Evolutionary conservation across 2,113 vertebrate genomes (phyloP), one percentile per base, ranked within the genome.

Genomic region (Zosterops borbonicus): DNA sequence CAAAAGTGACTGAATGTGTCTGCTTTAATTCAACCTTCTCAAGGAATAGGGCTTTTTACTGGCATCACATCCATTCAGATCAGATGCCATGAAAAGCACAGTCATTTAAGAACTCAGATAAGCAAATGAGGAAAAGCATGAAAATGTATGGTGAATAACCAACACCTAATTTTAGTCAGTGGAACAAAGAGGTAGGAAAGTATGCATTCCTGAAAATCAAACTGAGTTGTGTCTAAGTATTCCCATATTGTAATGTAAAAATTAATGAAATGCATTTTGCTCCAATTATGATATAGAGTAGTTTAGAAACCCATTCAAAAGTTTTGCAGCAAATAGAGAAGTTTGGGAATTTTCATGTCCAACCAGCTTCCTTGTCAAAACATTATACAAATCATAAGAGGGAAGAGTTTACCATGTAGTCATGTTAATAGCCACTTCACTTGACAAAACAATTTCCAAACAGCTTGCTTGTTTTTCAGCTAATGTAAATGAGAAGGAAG

Each of bases 241-340:
- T 65, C 9, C 67, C 29, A 64, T 63, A 37, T n/a, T 63, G 9
- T 78, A 77, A 83, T 16, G 14, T 13, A 82, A 94, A 84, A 96
- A 52, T 47, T 53, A 76, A 47, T 69, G 4, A 82, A 94, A 88
- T 29, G 22, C 2, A 3, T 94, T 62, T 71, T 21, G 9, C 55
- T 81, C 70, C 10, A 18, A 11, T 90, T 75, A 74, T 33, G 39
- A 33, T 17, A 59, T 6, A 35, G 4, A 29, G 18, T 64, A 53
- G 92, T 90, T 91, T 70, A 89, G 71, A 91, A 95, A 92, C 5
- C 37, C 8, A 86, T 85, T 90, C 79, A 70, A 90, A 85, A 74
- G 2, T 39, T 94, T 85, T 92, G 53, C 53, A 7, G 87, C 67
- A 55, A 53, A 65, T 16, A 64, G 12, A 50, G 14, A 49, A 79